Evolutionary conservation across 2,113 vertebrate species (phyloP).

Genomic region (Oreocharis arfaki): DNA sequence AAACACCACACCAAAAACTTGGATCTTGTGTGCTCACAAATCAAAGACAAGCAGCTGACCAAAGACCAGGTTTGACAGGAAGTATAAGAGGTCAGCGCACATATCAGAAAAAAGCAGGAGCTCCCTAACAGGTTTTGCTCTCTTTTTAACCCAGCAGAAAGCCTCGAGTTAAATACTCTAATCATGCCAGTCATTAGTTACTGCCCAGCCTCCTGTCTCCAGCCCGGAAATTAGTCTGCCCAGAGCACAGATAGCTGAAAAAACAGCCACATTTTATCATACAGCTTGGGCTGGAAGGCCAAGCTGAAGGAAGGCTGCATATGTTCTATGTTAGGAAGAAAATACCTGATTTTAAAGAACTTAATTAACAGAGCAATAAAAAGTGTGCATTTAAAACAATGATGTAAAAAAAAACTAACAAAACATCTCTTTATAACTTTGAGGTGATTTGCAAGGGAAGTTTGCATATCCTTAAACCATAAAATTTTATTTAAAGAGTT

Average conservation of each 20-base stretch:
- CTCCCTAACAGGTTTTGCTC: constrained; percentile 1
- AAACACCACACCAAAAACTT: not conserved
- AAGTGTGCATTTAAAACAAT: not conserved
- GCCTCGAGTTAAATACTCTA: constrained; percentile 23
- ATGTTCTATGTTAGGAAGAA: constrained; percentile 46
- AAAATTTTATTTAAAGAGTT: not conserved
- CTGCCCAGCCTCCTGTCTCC: constrained; percentile 51
- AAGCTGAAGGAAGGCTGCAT: constrained; percentile 35
- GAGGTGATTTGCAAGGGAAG: not conserved
- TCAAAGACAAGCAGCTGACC: not conserved
- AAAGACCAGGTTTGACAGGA: not conserved
- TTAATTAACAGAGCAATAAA: constrained; percentile 35
- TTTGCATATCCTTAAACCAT: not conserved
- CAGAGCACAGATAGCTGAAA: constrained; percentile 44
- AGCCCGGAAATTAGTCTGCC: constrained; percentile 60
- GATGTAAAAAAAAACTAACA: not conserved
- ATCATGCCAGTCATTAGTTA: constrained; percentile 52
- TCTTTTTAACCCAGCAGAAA: constrained; percentile 24
- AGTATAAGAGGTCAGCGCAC: not conserved
- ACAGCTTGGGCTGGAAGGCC: constrained; percentile 19
- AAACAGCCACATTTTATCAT: constrained; percentile 60
- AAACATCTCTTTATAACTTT: not conserved
- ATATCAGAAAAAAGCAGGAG: not conserved
- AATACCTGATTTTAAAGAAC: constrained; percentile 19
- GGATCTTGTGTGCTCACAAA: not conserved